These are phyloP conservation scores for Synergus itoensis DNA, from an alignment of 2,888 invertebrate genomes.

Conservation along the genomic window DNA sequence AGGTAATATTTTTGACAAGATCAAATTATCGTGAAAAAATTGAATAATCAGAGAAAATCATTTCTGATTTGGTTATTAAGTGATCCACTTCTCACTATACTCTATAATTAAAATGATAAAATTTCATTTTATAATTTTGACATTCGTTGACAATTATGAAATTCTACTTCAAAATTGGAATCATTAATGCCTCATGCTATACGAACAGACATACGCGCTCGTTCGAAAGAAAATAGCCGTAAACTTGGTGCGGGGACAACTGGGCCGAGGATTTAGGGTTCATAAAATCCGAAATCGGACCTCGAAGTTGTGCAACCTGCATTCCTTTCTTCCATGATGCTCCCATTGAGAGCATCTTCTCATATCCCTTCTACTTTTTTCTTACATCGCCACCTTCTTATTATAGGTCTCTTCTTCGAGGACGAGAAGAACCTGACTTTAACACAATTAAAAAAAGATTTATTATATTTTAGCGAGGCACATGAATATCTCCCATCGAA, in stretches of 20 bases:
- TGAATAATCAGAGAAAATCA: too few species aligned
- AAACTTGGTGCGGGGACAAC: constrained; percentile 28
- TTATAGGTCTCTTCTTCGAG: constrained; percentile 30
- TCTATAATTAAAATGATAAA: too few species aligned
- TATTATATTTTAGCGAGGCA: not conserved
- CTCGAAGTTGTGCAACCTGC: constrained; percentile 60
- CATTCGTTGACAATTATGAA: not conserved
- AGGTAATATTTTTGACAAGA: not conserved
- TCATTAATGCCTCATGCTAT: not conserved
- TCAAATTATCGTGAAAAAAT: too few species aligned
- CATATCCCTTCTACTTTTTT: constrained; percentile 43
- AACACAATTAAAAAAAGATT: constrained; percentile 35
- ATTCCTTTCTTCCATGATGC: constrained; percentile 57
- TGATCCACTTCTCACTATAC: too few species aligned
- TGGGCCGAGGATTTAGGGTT: constrained; percentile 61
- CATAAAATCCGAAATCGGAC: constrained; percentile 61
- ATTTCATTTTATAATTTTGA: too few species aligned
- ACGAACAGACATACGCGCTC: constrained; percentile 2
- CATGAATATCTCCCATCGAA: too few species aligned
- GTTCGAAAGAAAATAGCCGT: constrained; percentile 20
- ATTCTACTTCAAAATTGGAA: not conserved
- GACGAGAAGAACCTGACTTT: constrained; percentile 41
- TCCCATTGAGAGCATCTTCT: constrained; percentile 50
- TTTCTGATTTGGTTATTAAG: too few species aligned
- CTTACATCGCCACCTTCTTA: constrained; percentile 45